These are phyloP conservation scores for Darevskia mixta DNA, from an alignment of 2,797 vertebrate species.

Conservation along the genomic window DNA sequence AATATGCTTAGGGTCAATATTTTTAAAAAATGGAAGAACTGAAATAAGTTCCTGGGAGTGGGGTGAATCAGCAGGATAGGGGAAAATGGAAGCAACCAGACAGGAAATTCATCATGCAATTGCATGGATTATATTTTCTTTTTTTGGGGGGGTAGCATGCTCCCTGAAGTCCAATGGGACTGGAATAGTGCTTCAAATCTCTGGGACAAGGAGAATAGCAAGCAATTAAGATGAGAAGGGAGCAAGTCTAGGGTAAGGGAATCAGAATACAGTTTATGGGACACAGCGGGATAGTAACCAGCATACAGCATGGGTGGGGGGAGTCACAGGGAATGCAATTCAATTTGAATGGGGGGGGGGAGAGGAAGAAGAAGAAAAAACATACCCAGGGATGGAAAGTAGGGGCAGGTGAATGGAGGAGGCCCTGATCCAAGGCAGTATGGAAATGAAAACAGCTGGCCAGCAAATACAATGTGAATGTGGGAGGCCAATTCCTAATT, in stretches of 20 bases:
- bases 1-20: too few relatives aligned
- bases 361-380: background rate
- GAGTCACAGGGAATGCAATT: background rate
- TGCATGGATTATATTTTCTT: background rate
- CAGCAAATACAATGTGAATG: conserved; percentile 2
- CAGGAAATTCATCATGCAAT: background rate
- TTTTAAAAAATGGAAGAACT: background rate
- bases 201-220: background rate
- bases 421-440: background rate
- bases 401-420: too few relatives aligned
- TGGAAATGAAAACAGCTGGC: background rate
- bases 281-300: background rate
- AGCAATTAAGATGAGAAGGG: background rate
- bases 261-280: background rate
- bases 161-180: background rate
- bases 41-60: background rate
- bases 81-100: background rate
- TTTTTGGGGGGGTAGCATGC: background rate
- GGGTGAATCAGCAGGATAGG: background rate
- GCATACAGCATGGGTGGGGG: background rate
- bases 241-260: background rate
- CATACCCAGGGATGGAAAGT: background rate
- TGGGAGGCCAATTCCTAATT: background rate
- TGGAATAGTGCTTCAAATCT: too few relatives aligned
- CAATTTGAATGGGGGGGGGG: background rate